Evolutionary conservation across 2,888 invertebrate species (phyloP), one percentile per base, ranked within the genome.

Genomic region (Conus canariensis): DNA sequence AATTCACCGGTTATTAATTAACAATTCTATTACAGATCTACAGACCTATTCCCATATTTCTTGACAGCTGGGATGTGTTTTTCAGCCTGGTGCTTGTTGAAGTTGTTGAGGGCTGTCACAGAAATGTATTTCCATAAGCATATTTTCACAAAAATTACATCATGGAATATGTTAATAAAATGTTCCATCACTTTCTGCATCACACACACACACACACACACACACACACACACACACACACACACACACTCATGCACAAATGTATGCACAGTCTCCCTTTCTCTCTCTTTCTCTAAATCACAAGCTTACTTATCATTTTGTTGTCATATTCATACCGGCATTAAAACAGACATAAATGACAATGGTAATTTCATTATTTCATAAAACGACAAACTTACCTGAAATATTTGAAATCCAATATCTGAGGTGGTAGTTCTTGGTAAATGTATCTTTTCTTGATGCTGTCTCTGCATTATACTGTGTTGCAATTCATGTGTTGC

Each of bases 391-490:
- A 82, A 8, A 58, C 16, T 30, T 58, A 87, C 87, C 87, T 87
- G 67, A 74, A 87, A 74, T 74, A 74, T 74, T 16, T 87, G 87
- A 87, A 87, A 87, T 45, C 67, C 70, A 70, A 45, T 6, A 56
- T 87, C 58, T 6, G 64, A 30, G 87, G 8, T 77, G 14, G 58
- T 16, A 25, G 89, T n/a, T 74, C 74, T 85, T 22, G 83, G 56
- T 45, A 70, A 82, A 19, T 64, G 89, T 83, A 89, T 25, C 89
- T 30, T 89, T 74, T 89, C 85, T 8, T 89, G 88, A 22, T 89
- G 85, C 85, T 89, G 89, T 25, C 89, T 64, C 74, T 89, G 89
- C 89, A 89, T 89, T 85, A 67, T 89, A 85, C 8, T 9, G 14
- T 45, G 60, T 16, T 9, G 30, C 45, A 25, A 30, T 45, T 86